Evolutionary conservation across 1,140 invertebrate genomes (phyloP).

Genomic region (Drosophila repleta): DNA sequence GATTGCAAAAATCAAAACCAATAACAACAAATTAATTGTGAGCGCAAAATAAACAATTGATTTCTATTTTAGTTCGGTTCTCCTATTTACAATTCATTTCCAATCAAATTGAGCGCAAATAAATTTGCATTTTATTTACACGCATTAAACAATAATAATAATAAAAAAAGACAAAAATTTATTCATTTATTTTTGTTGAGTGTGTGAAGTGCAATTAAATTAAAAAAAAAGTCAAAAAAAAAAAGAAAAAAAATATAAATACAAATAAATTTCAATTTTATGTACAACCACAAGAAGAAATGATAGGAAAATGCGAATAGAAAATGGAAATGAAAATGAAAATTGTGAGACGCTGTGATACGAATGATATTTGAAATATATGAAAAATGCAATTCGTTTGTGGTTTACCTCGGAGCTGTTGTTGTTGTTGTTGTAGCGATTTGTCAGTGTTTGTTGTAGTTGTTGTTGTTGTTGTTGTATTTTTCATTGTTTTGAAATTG

Average conservation of each 20-base stretch:
- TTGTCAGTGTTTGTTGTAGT: conserved; percentile 51
- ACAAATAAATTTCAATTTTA: conserved; percentile 9
- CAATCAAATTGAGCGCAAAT: conserved; percentile 23
- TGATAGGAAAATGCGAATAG: conserved; percentile 18
- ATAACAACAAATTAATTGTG: conserved; percentile 11
- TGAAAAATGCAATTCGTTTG: conserved; percentile 71
- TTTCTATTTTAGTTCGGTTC: conserved; percentile 9
- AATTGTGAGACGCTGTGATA: conserved; percentile 56
- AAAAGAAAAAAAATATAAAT: not conserved
- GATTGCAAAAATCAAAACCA: conserved; percentile 14
- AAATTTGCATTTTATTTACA: conserved; percentile 3
- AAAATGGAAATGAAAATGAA: conserved; percentile 50
- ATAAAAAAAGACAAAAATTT: not conserved
- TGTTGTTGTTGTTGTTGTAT: conserved; percentile 58
- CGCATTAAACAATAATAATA: no score
- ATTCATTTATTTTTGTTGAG: not conserved
- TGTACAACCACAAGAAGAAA: conserved; percentile 20
- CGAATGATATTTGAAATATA: conserved; percentile 41
- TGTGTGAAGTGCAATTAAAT: not conserved
- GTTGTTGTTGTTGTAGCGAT: conserved; percentile 47
- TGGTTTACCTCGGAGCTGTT: conserved; percentile 83
- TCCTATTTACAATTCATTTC: conserved; percentile 20
- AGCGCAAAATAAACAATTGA: conserved; percentile 28
- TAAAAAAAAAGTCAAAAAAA: conserved; percentile 29
- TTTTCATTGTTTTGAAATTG: conserved; percentile 37